Percentiles rank a stretch among this genome's conserved stretches.
Conservation (phyloP, 1,140 invertebrate species). For the Bombus difficillimus region DNA sequence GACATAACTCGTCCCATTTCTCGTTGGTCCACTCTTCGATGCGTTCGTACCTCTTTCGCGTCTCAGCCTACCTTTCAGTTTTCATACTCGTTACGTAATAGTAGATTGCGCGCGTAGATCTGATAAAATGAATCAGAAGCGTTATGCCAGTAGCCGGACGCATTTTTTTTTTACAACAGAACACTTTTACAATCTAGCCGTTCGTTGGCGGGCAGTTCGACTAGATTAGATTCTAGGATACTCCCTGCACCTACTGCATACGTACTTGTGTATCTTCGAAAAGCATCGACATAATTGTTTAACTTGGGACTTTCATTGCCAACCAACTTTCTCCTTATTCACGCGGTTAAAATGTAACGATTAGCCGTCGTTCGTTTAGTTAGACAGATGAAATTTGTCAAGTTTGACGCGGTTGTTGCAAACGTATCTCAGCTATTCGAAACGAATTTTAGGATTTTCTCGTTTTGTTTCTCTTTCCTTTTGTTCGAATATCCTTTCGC, state of each 20-base stretch:
- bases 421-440: background rate
- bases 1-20: background rate
- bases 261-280: background rate
- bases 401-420: background rate
- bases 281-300: conserved; percentile 37
- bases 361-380: conserved; percentile 16
- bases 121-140: conserved; percentile 27
- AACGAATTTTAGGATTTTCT: background rate
- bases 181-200: background rate
- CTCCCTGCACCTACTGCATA: too few species aligned
- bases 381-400: background rate
- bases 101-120: background rate
- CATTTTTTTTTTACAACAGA: background rate
- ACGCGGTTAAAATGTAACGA: conserved; percentile 45
- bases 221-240: background rate
- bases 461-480: background rate
- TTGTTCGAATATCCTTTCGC: too few species aligned
- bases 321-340: conserved; percentile 56
- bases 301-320: conserved; percentile 49
- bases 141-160: conserved; percentile 15
- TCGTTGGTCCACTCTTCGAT: background rate
- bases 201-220: background rate
- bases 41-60: background rate
- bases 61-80: conserved; percentile 1
- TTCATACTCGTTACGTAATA: conserved; percentile 24